Evolutionary conservation across 1,140 invertebrate species (phyloP), one percentile per base, ranked within the genome.

Genomic region (Nasonia longicornis): DNA sequence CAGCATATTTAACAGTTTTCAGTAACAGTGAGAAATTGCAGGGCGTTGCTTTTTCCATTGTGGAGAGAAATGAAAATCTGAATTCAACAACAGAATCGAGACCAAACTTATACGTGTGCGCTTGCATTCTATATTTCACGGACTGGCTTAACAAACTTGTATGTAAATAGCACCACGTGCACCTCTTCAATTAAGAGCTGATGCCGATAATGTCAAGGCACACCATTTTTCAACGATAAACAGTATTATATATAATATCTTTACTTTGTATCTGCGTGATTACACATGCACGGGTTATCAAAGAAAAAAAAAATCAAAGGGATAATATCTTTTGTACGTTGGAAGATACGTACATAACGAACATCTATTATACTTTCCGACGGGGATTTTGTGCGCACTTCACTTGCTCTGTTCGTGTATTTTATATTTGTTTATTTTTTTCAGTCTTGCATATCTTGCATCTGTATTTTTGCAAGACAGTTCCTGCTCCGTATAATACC

Each of bases 181-280:
- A 42, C 67, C 69, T 73, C 75, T 77, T 77, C 8, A 70, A 70
- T 75, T 74, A 75, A 81, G 20, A 81, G 35, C 42, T 38, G 75
- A 72, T 82, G 69, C 69, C 48, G 7, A 77, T 73, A 73, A 78
- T 78, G 3, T 74, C 52, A 82, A 82, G 76, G 80, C 80, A 82
- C 80, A 78, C 80, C 52, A 77, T 73, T 78, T 42, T 74, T 73
- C 26, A 78, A 78, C 58, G 31, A 82, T 78, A 38, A 77, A 81
- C 20, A 72, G 38, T 67, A 74, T 45, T 58, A 42, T 79, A 66
- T 73, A 58, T 71, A 26, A 38, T 64, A 66, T 74, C 29, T 72
- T 48, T n/a, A 72, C 20, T 80, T 29, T 52, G 45, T 67, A 45
- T 76, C 2, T 58, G 3, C 29, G 29, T 58, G 48, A 10, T 20